Evolutionary conservation across 2,888 invertebrate genomes (phyloP).

Genomic region (Leptura quadrifasciata): DNA sequence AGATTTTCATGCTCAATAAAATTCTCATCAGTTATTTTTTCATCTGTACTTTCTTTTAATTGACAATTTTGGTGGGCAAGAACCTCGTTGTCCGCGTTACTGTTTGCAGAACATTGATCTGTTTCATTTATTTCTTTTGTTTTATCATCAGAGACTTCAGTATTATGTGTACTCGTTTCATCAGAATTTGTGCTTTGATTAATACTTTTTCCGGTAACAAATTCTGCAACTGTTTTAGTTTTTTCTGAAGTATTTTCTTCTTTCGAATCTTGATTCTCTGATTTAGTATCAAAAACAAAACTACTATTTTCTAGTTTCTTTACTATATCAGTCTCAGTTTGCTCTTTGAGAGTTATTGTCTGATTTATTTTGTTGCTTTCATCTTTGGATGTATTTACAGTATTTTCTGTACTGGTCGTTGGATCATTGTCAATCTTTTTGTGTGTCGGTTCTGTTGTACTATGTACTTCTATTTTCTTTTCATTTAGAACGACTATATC

Average conservation of each 20-base stretch:
- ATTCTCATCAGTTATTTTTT: not conserved
- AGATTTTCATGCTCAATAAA: not conserved
- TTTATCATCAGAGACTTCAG: not conserved
- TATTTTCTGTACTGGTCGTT: not conserved
- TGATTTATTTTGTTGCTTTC: constrained; percentile 1
- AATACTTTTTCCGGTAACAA: not conserved
- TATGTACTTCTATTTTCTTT: not conserved
- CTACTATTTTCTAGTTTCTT: not conserved
- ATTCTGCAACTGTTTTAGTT: not conserved
- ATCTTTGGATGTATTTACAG: not conserved
- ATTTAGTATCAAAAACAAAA: not conserved
- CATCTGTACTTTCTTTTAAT: not conserved
- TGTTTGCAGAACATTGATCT: not conserved
- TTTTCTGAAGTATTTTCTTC: not conserved
- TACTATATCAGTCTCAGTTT: not conserved
- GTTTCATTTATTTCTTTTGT: not conserved
- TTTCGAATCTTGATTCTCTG: not conserved
- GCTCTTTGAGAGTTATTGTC: not conserved
- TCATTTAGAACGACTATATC: not conserved
- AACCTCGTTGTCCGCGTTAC: not conserved
- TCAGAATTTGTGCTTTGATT: not conserved
- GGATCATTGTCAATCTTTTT: not conserved
- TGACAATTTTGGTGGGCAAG: not conserved
- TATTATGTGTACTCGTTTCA: not conserved
- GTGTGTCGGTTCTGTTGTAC: not conserved